Evolutionary conservation across 2,113 vertebrate species (phyloP), one percentile per base, ranked within the genome.

Genomic region (Plectropomus leopardus): DNA sequence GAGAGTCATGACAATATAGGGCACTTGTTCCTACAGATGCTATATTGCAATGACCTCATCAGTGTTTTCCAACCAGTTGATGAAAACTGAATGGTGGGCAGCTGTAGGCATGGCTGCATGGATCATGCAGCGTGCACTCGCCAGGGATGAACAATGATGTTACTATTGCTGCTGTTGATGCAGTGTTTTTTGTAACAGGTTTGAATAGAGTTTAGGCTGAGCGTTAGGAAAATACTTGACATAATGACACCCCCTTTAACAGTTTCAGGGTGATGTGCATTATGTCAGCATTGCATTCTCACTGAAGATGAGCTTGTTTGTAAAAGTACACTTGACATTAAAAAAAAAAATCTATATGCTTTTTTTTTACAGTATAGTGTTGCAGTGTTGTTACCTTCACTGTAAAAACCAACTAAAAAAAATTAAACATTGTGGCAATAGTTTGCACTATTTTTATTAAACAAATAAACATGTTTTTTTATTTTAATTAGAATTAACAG

Each of bases 31-130:
- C 75, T 87, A 71, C 78, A 85, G 69, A 88, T 86, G 86, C 88
- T 80, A 75, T 82, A 74, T 53, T 80, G 78, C 78, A 48, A 85
- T 91, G 90, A 94, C 86, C 86, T 94, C 93, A 94, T 79, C 34
- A 44, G 53, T 44, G 80, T 86, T 91, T 82, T 82, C 77, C 87
- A 82, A 66, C 75, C 85, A 61, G 67, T 53, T 72, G 90, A 91
- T 92, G 91, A 92, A 88, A 91, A 86, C 53, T 72, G 85, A 88
- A 77, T 47, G 67, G 85, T 59, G 78, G 85, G 86, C 89, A 91
- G 91, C 92, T 93, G 90, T 88, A 76, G 77, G 70, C 65, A 55
- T 9, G 58, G 70, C 72, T 16, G 53, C 63, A 42, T 17, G 53
- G 82, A 68, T 50, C 64, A 61, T 48, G 45, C 65, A 23, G 24